phyloP scores from a whole-genome alignment of 2,113 vertebrate species.

The Daphoenositta chrysoptera region DNA sequence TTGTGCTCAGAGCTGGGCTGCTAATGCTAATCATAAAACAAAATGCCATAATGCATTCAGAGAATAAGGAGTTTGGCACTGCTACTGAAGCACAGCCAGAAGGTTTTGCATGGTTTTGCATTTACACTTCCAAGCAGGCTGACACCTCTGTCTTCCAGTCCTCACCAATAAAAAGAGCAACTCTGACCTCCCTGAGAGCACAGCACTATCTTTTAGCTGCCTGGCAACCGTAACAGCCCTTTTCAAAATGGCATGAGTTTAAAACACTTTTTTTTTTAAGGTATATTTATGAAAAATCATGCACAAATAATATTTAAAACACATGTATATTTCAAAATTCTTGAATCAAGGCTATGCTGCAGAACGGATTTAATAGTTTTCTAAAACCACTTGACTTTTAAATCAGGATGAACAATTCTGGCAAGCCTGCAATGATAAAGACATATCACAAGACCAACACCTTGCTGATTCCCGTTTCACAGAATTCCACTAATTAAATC shows the following conservation, averaged over 20 bases:
- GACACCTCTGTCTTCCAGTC: not conserved
- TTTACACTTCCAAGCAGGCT: constrained; percentile 20
- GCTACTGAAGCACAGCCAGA: not conserved
- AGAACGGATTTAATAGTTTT: not conserved
- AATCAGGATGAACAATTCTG: not conserved
- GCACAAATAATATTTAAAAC: not conserved
- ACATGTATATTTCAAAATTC: not conserved
- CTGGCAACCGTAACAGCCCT: not conserved
- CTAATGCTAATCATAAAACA: not conserved
- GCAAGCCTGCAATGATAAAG: not conserved
- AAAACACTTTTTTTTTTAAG: not conserved
- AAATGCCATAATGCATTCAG: not conserved
- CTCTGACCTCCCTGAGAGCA: not conserved
- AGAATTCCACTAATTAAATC: not conserved
- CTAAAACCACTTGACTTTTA: not conserved
- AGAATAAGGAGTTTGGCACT: not conserved
- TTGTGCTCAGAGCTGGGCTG: not conserved
- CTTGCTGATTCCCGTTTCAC: not conserved
- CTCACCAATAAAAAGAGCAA: constrained; percentile 15
- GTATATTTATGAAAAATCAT: not conserved
- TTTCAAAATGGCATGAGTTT: not conserved
- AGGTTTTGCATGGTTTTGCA: not conserved
- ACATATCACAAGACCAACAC: not conserved
- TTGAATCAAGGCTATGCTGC: not conserved
- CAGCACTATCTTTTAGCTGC: not conserved